Evolutionary conservation across 1,140 invertebrate species (phyloP).

Genomic region (Drosophila orosa): DNA sequence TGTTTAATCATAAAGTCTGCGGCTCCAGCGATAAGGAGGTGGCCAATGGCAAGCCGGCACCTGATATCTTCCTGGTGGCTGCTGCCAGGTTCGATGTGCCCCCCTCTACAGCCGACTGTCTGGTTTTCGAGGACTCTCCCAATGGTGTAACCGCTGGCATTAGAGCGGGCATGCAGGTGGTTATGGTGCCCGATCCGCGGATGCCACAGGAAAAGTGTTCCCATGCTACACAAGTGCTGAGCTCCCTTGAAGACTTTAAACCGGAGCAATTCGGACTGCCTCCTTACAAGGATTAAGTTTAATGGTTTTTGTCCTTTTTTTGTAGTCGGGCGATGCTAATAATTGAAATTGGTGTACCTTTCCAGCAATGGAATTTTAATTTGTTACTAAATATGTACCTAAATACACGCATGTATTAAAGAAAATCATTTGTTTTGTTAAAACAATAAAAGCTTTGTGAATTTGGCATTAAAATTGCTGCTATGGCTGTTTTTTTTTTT

Average conservation of each 20-base stretch:
- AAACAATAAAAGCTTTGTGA: too few species aligned
- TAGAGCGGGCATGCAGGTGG: conserved; percentile 94
- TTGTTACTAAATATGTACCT: not conserved
- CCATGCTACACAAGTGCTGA: conserved; percentile 90
- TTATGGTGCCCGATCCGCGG: conserved; percentile 93
- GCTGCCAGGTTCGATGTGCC: conserved; percentile 91
- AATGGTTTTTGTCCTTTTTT: not conserved
- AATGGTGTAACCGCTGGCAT: conserved; percentile 93
- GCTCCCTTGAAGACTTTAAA: conserved; percentile 91
- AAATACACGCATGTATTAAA: not conserved
- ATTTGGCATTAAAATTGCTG: too few species aligned
- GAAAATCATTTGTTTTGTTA: not conserved
- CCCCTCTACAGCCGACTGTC: conserved; percentile 89
- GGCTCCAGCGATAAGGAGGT: conserved; percentile 94
- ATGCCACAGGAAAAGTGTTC: conserved; percentile 86
- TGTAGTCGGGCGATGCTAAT: conserved; percentile 2
- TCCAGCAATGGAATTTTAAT: conserved; percentile 3
- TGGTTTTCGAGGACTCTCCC: conserved; percentile 97
- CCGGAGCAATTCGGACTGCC: conserved; percentile 95
- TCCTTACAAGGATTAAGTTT: conserved; percentile 85
- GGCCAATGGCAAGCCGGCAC: conserved; percentile 95
- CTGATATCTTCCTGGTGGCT: conserved; percentile 96
- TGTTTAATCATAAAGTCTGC: conserved; percentile 94
- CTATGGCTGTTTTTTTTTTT: too few species aligned
- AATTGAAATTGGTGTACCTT: conserved; percentile 28